phyloP scores from a whole-genome alignment of 2,113 vertebrate genomes.

The Onychostoma macrolepis region DNA sequence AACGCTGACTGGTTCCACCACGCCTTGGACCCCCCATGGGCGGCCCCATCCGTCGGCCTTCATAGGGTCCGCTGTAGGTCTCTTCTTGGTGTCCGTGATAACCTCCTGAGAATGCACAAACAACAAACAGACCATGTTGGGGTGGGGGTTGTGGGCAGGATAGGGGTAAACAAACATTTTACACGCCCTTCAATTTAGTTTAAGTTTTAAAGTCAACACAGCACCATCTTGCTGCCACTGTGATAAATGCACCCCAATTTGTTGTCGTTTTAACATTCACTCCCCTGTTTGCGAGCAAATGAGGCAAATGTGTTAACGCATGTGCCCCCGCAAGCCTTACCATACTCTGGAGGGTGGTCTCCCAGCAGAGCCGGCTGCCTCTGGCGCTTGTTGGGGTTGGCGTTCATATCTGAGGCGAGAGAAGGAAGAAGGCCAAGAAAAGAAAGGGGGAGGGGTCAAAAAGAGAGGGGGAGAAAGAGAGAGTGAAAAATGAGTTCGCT shows the following conservation, averaged over 20 bases:
- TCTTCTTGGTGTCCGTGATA: slow-evolving; percentile 89
- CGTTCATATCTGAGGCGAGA: slow-evolving; percentile 79
- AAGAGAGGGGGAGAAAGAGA: slow-evolving; percentile 20
- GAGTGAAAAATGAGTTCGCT: slow-evolving; percentile 45
- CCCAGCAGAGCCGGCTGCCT: slow-evolving; percentile 88
- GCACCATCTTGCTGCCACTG: slow-evolving; percentile 55
- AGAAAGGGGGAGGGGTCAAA: slow-evolving; percentile 23
- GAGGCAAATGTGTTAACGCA: slow-evolving; percentile 19
- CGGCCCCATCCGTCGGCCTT: slow-evolving; percentile 86
- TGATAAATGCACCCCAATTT: slow-evolving; percentile 45
- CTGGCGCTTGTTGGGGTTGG: slow-evolving; percentile 87
- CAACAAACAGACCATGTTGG: not conserved
- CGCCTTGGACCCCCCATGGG: slow-evolving; percentile 81
- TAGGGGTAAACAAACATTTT: not conserved
- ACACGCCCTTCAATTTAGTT: not conserved
- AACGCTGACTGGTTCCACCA: slow-evolving; percentile 78
- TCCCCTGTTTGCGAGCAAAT: slow-evolving; percentile 34
- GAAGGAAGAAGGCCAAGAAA: slow-evolving; percentile 48
- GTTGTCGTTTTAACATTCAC: slow-evolving; percentile 27
- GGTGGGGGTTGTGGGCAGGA: not conserved
- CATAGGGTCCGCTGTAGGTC: slow-evolving; percentile 77
- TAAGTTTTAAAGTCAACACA: slow-evolving; percentile 41
- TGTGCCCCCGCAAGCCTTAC: slow-evolving; percentile 61
- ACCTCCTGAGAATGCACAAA: slow-evolving; percentile 61
- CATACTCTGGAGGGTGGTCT: slow-evolving; percentile 88